A percentile compares a stretch with the other conserved stretches of the same genome.
These are phyloP conservation scores for Polyploca ridens DNA, from an alignment of 2,888 invertebrate species.

Conservation along the genomic window DNA sequence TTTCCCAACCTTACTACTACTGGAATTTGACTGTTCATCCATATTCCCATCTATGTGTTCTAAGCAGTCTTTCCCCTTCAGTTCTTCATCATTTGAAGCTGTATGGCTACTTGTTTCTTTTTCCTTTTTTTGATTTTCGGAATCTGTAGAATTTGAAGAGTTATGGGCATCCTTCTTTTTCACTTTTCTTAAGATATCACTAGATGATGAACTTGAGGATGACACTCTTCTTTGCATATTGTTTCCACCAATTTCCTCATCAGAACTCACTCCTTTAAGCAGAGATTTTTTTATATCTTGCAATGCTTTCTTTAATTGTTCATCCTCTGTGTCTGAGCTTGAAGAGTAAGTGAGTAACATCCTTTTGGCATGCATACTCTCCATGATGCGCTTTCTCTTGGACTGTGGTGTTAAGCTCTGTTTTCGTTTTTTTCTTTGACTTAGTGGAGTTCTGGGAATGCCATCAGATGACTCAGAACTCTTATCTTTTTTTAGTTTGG, in stretches of 20 bases:
- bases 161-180: slow-evolving; percentile 25
- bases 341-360: slow-evolving; percentile 58
- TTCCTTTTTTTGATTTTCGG: slow-evolving; percentile 24
- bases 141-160: slow-evolving; percentile 20
- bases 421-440: slow-evolving; percentile 32
- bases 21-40: slow-evolving; percentile 53
- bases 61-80: slow-evolving; percentile 22
- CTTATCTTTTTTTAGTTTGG: not conserved
- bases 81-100: not conserved
- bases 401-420: slow-evolving; percentile 39
- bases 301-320: slow-evolving; percentile 48
- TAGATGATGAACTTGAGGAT: slow-evolving; percentile 42
- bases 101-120: slow-evolving; percentile 14
- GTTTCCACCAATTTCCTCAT: slow-evolving; percentile 43
- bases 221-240: slow-evolving; percentile 13
- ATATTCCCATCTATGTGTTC: slow-evolving; percentile 37
- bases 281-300: slow-evolving; percentile 58
- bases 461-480: slow-evolving; percentile 17
- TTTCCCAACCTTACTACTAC: slow-evolving; percentile 71
- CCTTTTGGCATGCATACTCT: slow-evolving; percentile 68
- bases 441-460: slow-evolving; percentile 20
- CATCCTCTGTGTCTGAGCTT: slow-evolving; percentile 72
- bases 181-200: slow-evolving; percentile 30
- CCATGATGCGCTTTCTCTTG: slow-evolving; percentile 59
- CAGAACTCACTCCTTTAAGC: slow-evolving; percentile 45